A percentile compares a stretch with the other conserved stretches of the same genome.
Evolutionary conservation across 2,113 vertebrate genomes (phyloP).

Genomic region (Ciconia maguari): DNA sequence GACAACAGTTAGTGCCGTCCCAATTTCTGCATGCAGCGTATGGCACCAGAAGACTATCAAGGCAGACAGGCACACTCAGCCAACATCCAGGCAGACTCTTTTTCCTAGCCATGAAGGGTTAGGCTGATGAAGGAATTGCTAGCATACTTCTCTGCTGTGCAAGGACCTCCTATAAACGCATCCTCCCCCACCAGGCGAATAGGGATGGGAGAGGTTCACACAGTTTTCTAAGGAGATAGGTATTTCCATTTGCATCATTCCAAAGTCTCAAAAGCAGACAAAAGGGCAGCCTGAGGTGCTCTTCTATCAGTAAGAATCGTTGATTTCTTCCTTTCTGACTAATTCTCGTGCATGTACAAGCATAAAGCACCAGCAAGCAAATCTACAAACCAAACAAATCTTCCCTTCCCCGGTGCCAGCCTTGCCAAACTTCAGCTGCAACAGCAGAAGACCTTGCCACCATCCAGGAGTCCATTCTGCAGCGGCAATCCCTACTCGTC

Average conservation of each 20-base stretch:
- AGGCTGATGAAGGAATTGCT: background rate
- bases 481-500: background rate
- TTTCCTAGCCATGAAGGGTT: background rate
- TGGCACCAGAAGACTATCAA: background rate
- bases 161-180: background rate
- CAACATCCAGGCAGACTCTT: background rate
- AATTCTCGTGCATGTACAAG: background rate
- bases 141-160: background rate
- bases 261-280: background rate
- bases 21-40: background rate
- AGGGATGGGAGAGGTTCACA: background rate
- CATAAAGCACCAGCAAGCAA: background rate
- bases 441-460: background rate
- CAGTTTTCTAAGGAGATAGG: background rate
- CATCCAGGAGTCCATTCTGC: background rate
- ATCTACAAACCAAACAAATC: background rate
- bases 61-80: background rate
- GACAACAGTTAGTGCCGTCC: background rate
- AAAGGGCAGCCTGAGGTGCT: background rate
- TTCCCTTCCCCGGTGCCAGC: background rate
- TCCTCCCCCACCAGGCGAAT: rapidly evolving
- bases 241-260: background rate
- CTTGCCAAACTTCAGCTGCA: background rate
- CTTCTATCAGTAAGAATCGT: background rate
- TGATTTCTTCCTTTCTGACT: background rate